Evolutionary conservation across 2,888 invertebrate species (phyloP).

Genomic region (Harpalus rubripes): DNA sequence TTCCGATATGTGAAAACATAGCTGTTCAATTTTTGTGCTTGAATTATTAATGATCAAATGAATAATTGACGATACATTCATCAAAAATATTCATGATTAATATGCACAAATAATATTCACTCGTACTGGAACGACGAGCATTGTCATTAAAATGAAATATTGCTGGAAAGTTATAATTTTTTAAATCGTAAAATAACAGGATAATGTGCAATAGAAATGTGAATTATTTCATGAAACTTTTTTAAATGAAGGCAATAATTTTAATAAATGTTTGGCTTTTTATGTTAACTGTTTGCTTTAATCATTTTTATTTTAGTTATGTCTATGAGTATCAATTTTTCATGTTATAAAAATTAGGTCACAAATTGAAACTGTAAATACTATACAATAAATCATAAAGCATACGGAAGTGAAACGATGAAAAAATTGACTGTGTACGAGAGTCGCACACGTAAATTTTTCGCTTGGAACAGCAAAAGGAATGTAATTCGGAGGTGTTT

Average conservation of each 20-base stretch:
- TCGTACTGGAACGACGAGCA: background rate
- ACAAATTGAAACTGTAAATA: too few relatives aligned
- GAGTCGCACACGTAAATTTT: too few relatives aligned
- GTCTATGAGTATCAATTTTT: too few relatives aligned
- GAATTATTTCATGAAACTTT: background rate
- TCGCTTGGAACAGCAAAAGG: too few relatives aligned
- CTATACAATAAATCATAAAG: too few relatives aligned
- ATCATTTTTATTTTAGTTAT: too few relatives aligned
- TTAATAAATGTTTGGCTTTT: background rate
- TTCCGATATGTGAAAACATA: background rate
- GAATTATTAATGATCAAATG: conserved; percentile 27
- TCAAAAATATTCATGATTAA: conserved; percentile 25
- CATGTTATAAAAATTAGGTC: too few relatives aligned
- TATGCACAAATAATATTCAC: conserved; percentile 25
- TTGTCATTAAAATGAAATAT: conserved; percentile 21
- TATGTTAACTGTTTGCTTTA: background rate
- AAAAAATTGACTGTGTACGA: too few relatives aligned
- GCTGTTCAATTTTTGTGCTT: conserved; percentile 21
- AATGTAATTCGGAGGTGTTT: too few relatives aligned
- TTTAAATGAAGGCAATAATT: background rate
- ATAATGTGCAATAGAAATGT: background rate
- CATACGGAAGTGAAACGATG: too few relatives aligned
- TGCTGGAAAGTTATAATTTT: background rate
- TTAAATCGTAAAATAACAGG: background rate
- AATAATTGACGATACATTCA: background rate